phyloP scores from a whole-genome alignment of 2,113 vertebrate genomes.

The Galemys pyrenaicus region DNA sequence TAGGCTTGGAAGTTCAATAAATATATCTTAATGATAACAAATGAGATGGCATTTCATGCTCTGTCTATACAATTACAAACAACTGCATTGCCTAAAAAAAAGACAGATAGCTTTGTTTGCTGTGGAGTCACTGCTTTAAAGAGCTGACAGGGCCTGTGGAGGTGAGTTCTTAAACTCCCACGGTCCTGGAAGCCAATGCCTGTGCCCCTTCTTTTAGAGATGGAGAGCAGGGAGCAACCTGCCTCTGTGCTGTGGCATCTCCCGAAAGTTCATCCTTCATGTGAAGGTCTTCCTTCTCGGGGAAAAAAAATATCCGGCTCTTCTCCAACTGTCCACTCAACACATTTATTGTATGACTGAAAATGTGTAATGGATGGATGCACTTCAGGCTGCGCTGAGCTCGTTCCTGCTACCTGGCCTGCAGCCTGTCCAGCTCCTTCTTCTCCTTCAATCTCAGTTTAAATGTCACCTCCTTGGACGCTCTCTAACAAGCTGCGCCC shows the following conservation, averaged over 20 bases:
- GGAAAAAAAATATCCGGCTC: not conserved
- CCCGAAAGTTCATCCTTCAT: not conserved
- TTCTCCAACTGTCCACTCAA: not conserved
- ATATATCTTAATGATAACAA: not conserved
- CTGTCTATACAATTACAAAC: slow-evolving; percentile 22
- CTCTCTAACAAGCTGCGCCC: not conserved
- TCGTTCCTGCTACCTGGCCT: not conserved
- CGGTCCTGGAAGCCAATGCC: not conserved
- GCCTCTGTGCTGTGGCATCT: not conserved
- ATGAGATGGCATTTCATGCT: not conserved
- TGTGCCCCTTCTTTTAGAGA: not conserved
- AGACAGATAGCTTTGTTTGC: not conserved
- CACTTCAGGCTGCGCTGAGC: not conserved
- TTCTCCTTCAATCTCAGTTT: not conserved
- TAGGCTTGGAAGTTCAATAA: not conserved
- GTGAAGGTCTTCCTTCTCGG: not conserved
- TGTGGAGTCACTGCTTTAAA: not conserved
- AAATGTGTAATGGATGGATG: not conserved
- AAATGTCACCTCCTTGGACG: not conserved
- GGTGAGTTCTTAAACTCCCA: not conserved
- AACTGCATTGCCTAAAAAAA: not conserved
- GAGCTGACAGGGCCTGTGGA: not conserved
- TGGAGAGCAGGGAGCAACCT: accelerated
- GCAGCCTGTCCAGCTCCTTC: not conserved
- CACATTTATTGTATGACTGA: not conserved